Evolutionary conservation across 2,888 invertebrate genomes (phyloP), one percentile per base, ranked within the genome.

Genomic region (Biston betularia): DNA sequence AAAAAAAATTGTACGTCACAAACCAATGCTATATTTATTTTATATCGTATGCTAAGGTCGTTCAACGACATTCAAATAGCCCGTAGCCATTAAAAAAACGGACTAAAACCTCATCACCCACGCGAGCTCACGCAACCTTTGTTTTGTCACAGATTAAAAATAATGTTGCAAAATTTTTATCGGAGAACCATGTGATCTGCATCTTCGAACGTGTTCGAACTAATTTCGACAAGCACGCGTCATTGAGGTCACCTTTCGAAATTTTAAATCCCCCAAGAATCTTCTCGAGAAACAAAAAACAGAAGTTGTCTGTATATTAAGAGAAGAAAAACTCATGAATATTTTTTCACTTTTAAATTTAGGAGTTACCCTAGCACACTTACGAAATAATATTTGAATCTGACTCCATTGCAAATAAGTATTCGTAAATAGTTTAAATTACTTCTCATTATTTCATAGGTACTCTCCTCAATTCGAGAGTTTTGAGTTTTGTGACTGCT

Each of bases 211-310:
- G 65, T 65, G 68, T 54, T 54, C 58, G 63, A 63, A 75, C 75
- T 71, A 74, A 75, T 73, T 76, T 73, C 65, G 70, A 76, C 68
- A 62, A 71, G 63, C 63, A 55, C 65, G 71, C 71, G 65, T 60
- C 69, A 61, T 61, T 52, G 72, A 77, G 80, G 75, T 77, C 72
- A 72, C 72, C 74, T 76, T 75, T 74, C 72, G 42, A 75, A 77
- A 65, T 60, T 73, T 73, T 38, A 54, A 74, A 70, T 74, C 77
- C 74, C 74, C 73, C 56, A 65, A 52, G 60, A 48, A 72, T 74
- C 40, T 49, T 50, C 38, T 44, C 9, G 44, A 42, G 35, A 42
- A 62, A 33, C 46, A 48, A 48, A 38, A 56, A 38, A 54, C 53
- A 35, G 33, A 14, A 38, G 24, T 9, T 11, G 35, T 44, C 11